A percentile compares a stretch with the other conserved stretches of the same genome.
Evolutionary conservation across 2,113 vertebrate species (phyloP).

Genomic region (Ictalurus furcatus): DNA sequence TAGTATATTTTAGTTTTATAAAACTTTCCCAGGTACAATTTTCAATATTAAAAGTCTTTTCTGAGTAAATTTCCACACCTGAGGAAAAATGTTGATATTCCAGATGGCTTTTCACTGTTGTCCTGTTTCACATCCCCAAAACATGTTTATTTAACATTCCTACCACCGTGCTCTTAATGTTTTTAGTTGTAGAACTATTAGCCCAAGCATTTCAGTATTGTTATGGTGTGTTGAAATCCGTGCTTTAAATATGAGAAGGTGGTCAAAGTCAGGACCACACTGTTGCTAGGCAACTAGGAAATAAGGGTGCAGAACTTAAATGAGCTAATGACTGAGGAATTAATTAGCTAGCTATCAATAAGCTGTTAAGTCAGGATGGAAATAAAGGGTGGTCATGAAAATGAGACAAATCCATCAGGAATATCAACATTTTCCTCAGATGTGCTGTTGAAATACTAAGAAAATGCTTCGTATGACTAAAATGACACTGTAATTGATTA

Average conservation of each 20-base stretch:
- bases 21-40: too few species aligned
- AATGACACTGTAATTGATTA: neutral
- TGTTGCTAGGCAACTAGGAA: neutral
- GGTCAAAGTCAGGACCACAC: neutral
- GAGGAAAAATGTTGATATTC: neutral
- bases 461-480: neutral
- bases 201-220: neutral
- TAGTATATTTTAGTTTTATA: too few species aligned
- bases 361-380: neutral
- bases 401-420: neutral
- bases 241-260: neutral
- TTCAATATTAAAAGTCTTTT: too few species aligned
- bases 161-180: too few species aligned
- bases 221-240: neutral
- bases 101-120: neutral
- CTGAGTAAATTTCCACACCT: neutral
- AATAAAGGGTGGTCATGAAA: neutral
- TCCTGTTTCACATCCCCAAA: neutral
- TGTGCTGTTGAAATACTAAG: neutral
- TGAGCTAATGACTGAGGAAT: neutral
- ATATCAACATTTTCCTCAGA: neutral
- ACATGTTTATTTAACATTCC: neutral
- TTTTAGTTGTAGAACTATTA: neutral
- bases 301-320: neutral
- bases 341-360: neutral